These are phyloP conservation scores for Raja brachyura DNA, from an alignment of 2,113 vertebrate species.

Conservation along the genomic window DNA sequence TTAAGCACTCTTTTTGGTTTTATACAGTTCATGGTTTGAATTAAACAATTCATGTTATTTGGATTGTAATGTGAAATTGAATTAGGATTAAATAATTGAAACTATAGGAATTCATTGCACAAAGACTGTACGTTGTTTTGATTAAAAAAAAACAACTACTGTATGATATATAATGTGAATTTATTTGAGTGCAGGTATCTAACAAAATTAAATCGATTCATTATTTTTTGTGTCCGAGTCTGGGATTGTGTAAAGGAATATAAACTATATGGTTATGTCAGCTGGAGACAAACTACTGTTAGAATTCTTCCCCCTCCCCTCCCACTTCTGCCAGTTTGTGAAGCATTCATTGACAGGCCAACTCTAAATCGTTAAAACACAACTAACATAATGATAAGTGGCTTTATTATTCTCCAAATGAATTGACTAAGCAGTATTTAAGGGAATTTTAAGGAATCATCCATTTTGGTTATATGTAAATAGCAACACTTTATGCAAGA, in stretches of 20 bases:
- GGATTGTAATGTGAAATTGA: background rate
- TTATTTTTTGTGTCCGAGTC: background rate
- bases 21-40: background rate
- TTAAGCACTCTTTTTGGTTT: background rate
- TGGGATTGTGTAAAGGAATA: background rate
- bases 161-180: background rate
- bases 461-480: background rate
- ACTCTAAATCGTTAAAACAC: slow-evolving; percentile 3
- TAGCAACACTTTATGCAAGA: background rate
- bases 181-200: background rate
- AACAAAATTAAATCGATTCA: background rate
- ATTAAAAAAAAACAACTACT: background rate
- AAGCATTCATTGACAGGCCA: slow-evolving; percentile 9
- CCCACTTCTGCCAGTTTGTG: slow-evolving; percentile 2
- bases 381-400: background rate
- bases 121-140: background rate
- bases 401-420: background rate
- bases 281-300: background rate
- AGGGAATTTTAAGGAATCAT: background rate
- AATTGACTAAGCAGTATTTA: slow-evolving; percentile 9
- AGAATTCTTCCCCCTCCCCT: background rate
- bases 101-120: background rate
- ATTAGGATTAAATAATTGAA: slow-evolving; percentile 15
- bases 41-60: background rate
- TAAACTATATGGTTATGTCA: background rate